Conservation (phyloP, 2,113 vertebrate species). For the Willisornis vidua region DNA sequence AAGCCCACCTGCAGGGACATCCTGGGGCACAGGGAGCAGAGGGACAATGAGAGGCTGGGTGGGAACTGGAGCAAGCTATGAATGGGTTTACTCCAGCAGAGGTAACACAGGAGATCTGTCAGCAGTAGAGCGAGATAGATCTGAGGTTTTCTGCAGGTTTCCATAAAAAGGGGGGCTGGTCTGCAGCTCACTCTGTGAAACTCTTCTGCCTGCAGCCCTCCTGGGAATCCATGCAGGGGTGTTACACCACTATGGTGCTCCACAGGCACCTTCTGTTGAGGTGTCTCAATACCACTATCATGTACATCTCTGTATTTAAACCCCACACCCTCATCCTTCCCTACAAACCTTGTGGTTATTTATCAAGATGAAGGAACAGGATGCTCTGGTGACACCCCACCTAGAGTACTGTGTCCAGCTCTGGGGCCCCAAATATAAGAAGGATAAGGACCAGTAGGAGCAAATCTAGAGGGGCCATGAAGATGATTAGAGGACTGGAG, state of each 20-base stretch:
- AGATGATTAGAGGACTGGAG: neutral
- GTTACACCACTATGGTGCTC: rapidly evolving
- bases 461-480: neutral
- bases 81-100: rapidly evolving
- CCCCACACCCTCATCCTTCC: rapidly evolving
- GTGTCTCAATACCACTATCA: rapidly evolving
- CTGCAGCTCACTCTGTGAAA: neutral
- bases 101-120: no score
- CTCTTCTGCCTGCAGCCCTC: no score
- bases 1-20: no score
- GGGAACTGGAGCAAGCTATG: rapidly evolving
- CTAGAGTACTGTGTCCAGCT: neutral
- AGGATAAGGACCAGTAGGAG: neutral
- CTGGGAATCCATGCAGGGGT: rapidly evolving
- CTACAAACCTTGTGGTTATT: neutral
- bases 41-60: neutral
- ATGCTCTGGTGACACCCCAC: neutral
- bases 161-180: rapidly evolving
- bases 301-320: neutral
- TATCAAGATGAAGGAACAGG: neutral
- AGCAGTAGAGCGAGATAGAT: rapidly evolving
- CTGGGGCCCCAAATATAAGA: neutral
- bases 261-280: rapidly evolving
- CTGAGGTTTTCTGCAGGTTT: neutral
- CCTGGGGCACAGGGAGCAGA: neutral